Base-by-base conservation (phyloP, 2,888 invertebrate genomes). In the Ophion slaviceki region DNA sequence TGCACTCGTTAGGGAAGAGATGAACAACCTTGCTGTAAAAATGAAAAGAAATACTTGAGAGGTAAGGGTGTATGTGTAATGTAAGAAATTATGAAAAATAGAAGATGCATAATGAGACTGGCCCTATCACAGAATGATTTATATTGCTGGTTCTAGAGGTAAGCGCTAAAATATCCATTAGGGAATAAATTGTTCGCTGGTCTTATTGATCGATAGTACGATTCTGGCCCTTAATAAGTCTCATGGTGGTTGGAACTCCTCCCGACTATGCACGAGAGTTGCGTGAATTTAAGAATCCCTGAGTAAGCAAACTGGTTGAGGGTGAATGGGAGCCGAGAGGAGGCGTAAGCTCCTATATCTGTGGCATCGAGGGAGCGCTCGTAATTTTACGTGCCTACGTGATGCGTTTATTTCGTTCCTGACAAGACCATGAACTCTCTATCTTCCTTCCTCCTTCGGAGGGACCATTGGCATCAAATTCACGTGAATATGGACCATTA, bases 351-450 rank as follows among this genome's bases (percentile, higher is more conserved):
- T 14, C 67, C 71, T 61, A 36, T 74, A 66, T 59, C 57, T n/a
- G 11, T 6, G 64, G 59, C 47, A 77, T 77, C 80, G 36, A n/a
- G 64, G 71, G 70, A 70, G 75, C 32, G 20, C 82, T 68, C 70
- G 75, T 57, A 82, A 87, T 87, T 87, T 85, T 82, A 85, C 83
- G 72, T 81, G 85, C 85, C 87, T 88, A 87, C 87, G 87, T 88
- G 88, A 88, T 86, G 85, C 87, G 86, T 87, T 88, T 86, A 86
- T 86, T 81, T 83, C 83, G 36, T 61, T 84, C 79, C 71, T 47
- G 82, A 74, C 67, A 68, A 74, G 81, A 87, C 79, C 85, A 82
- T 77, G 62, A 64, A 20, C 62, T 28, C 24, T 72, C 28, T 61
- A n/a, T 80, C 77, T 57, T 47, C 45, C 70, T 70, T 72, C 67